Percentiles rank a stretch among this genome's conserved stretches.
These are phyloP conservation scores for Fregetta grallaria DNA, from an alignment of 2,113 vertebrate species.

Conservation along the genomic window DNA sequence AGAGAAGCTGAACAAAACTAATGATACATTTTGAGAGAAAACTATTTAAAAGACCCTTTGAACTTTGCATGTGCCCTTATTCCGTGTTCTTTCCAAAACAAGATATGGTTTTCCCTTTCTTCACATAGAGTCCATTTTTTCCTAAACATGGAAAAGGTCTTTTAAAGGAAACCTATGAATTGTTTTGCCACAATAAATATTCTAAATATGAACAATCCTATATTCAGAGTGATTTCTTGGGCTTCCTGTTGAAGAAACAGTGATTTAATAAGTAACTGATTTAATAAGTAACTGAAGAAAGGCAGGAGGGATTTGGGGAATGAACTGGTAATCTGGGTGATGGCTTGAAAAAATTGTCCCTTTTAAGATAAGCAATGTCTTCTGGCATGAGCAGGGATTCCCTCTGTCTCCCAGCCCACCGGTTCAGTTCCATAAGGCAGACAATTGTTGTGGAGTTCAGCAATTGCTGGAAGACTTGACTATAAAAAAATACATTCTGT, in stretches of 20 bases:
- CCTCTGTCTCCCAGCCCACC: neutral
- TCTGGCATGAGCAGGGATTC: neutral
- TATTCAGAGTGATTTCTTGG: neutral
- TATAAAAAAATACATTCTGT: neutral
- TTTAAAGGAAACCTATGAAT: slow-evolving; percentile 59
- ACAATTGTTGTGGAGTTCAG: neutral
- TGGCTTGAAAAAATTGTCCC: neutral
- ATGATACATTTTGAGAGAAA: slow-evolving; percentile 27
- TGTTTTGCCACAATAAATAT: slow-evolving; percentile 65
- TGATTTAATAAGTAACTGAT: neutral
- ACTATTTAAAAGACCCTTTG: slow-evolving; percentile 23
- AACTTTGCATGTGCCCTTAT: slow-evolving; percentile 62
- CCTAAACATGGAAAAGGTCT: slow-evolving; percentile 50
- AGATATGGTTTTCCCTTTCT: neutral
- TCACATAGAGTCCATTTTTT: neutral
- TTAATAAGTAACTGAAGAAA: neutral
- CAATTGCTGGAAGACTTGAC: neutral
- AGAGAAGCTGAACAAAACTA: slow-evolving; percentile 32
- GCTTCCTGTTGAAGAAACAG: neutral
- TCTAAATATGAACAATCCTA: slow-evolving; percentile 25
- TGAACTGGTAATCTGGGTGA: neutral
- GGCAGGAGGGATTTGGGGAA: neutral
- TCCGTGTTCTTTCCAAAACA: slow-evolving; percentile 34
- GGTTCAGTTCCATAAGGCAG: neutral
- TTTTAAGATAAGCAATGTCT: neutral